Conservation (phyloP, 92 coral and sea anemone species). For the Epizoanthus illoricatus region DNA sequence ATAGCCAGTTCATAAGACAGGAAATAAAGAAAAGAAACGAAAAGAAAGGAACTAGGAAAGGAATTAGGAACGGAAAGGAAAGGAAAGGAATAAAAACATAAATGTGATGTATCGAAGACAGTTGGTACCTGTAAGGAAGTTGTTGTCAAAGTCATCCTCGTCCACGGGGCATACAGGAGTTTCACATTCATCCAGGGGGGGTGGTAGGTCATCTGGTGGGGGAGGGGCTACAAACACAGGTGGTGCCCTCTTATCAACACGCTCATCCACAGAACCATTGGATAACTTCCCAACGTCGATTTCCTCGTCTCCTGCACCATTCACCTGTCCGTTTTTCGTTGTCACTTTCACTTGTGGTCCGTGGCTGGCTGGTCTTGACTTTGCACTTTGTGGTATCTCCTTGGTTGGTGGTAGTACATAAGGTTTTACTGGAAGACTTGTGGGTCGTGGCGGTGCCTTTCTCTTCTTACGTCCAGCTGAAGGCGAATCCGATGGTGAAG, state of each 20-base stretch:
- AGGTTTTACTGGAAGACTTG: constrained; percentile 24
- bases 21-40: background rate
- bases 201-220: constrained; percentile 92
- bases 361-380: background rate
- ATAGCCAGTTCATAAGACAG: too few species aligned
- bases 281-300: background rate
- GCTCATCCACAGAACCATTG: background rate
- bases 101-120: background rate
- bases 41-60: background rate
- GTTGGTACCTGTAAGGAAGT: constrained; percentile 5
- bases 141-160: constrained; percentile 60
- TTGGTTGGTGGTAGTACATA: background rate
- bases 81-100: too few species aligned
- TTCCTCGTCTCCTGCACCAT: background rate
- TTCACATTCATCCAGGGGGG: constrained; percentile 96
- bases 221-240: constrained; percentile 92
- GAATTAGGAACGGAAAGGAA: too few species aligned
- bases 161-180: constrained; percentile 92
- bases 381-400: too few species aligned
- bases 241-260: constrained; percentile 43
- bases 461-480: constrained; percentile 22
- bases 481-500: constrained; percentile 7
- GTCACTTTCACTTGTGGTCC: background rate
- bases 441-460: constrained; percentile 35
- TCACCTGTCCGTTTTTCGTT: background rate